phyloP scores from a whole-genome alignment of 2,113 vertebrate genomes.

The Sula dactylatra region DNA sequence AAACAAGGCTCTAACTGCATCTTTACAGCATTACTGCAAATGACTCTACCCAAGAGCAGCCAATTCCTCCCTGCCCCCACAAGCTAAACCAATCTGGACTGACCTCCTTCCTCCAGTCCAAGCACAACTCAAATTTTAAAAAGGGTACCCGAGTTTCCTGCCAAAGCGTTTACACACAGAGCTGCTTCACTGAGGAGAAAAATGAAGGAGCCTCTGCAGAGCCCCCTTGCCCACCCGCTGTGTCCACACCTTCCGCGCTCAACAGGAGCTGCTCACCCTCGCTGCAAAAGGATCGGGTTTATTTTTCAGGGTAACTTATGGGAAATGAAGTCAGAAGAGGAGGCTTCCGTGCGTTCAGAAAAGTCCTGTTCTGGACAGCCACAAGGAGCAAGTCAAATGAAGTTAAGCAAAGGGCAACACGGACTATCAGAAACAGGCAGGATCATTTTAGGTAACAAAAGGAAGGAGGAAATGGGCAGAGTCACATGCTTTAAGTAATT shows the following conservation, averaged over 20 bases:
- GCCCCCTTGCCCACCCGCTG: neutral
- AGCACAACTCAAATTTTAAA: rapidly evolving
- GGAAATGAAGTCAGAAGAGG: neutral
- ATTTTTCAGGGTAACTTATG: neutral
- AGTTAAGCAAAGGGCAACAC: neutral
- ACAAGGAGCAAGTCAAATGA: neutral
- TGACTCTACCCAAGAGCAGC: neutral
- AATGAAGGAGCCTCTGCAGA: neutral
- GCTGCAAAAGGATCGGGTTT: neutral
- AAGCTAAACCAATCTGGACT: neutral
- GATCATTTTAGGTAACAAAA: neutral
- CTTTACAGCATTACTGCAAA: neutral
- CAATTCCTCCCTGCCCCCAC: neutral
- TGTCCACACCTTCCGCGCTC: no score
- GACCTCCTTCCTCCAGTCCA: neutral
- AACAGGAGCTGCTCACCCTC: neutral
- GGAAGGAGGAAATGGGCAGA: neutral
- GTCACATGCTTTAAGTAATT: neutral
- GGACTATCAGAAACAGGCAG: neutral
- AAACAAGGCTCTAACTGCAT: neutral
- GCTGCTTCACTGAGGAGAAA: neutral
- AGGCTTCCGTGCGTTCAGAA: neutral
- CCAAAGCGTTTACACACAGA: rapidly evolving
- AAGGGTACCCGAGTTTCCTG: neutral
- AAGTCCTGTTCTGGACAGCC: neutral